Conservation (phyloP, 2,797 vertebrate genomes). For the Sebastes baramenuke region DNA sequence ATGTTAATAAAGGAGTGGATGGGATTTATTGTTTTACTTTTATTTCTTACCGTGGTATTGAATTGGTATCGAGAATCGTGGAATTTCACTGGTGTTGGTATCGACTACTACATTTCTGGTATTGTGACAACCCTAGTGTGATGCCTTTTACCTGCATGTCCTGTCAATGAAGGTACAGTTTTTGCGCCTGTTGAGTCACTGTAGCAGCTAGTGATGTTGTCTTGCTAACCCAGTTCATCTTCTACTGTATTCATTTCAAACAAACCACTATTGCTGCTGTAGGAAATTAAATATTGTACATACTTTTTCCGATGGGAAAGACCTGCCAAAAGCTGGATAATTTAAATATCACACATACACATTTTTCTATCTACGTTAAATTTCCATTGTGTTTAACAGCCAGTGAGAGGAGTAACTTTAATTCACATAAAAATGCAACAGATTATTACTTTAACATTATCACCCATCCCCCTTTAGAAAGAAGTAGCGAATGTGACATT, state of each 20-base stretch:
- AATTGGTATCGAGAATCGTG: no score
- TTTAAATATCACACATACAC: neutral
- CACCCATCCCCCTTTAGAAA: neutral
- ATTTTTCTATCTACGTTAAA: neutral
- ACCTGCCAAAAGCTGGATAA: neutral
- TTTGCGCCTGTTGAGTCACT: neutral
- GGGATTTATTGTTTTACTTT: no score
- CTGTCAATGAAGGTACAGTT: neutral
- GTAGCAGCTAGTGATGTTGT: neutral
- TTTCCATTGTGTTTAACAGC: neutral
- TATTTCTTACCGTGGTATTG: no score
- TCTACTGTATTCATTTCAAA: neutral
- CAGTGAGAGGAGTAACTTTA: neutral
- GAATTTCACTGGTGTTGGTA: no score
- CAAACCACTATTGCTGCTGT: neutral
- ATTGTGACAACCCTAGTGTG: no score
- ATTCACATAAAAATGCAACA: neutral
- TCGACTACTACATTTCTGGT: no score
- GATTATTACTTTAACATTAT: neutral
- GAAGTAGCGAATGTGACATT: neutral
- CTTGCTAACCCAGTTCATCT: neutral
- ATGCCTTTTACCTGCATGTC: neutral
- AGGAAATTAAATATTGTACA: neutral
- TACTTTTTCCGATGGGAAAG: neutral
- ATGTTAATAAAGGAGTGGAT: no score